Base-by-base conservation (phyloP, 2,888 invertebrate genomes). In the Lithosia quadra region DNA sequence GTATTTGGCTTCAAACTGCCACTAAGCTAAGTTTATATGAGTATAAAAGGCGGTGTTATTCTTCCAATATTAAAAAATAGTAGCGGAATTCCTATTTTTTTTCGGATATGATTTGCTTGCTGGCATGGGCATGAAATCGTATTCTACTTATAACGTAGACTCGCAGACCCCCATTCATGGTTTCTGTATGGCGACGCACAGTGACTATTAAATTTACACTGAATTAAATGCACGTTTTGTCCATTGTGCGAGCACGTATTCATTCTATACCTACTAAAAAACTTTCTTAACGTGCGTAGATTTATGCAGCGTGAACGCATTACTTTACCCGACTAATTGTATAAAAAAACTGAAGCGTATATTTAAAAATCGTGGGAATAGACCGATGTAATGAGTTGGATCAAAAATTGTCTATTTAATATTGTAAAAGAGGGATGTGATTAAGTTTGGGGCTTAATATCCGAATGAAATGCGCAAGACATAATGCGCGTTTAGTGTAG, bases 241-340 rank as follows among this genome's bases (percentile, higher is more conserved):
- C 86, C 85, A 76, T 90, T 90, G 87, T 87, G 78, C 75, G 76
- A 78, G 75, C 81, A 78, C 80, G 84, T 79, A 86, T 86, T 81
- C 75, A 74, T 78, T 84, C 86, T n/a, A n/a, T n/a, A 88, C 88
- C 83, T 86, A 88, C 88, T 87, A 86, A 86, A 88, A 88, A 89
- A 85, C 75, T 75, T 76, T 84, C 79, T 73, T 76, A 79, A 78
- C 75, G 72, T 77, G 75, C 72, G 80, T 84, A 87, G 89, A 91
- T 91, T 94, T 93, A 93, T 93, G 91, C 94, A 88, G 92, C 93
- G 95, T 95, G 94, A 95, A 94, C 92, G 82, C 91, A 92, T 95
- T 93, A 91, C 88, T 87, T 86, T 84, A 88, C 89, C 85, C 88
- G 88, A 88, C 84, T 92, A 91, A 92, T 94, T 92, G 90, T 90